Base-by-base conservation (phyloP, 1,140 invertebrate genomes). In the Littorina saxatilis region DNA sequence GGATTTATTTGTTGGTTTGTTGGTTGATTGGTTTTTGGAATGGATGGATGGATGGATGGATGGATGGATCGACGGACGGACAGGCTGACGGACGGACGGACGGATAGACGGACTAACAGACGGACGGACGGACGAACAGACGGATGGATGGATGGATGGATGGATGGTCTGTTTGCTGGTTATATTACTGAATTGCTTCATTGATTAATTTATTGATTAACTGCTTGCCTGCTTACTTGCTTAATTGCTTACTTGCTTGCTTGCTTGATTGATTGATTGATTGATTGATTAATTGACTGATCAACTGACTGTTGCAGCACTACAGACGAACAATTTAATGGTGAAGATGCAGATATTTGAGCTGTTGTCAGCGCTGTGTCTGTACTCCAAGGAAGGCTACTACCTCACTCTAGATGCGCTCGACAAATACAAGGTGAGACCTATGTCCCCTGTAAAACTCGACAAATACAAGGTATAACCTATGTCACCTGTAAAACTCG, bases 321-420 rank as follows among this genome's bases (percentile, higher is more conserved):
- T 94, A 66, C 89, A 91, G 40, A 93, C 93, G 0, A 90, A 90
- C 39, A 94, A 94, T 84, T 82, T 92, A 20, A 92, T 92, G 81
- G 93, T 94, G 47, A 94, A 94, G 88, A 93, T 94, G 83, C 93
- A 94, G 89, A 92, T 94, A n/a, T 93, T 94, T 81, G 94, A 94
- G 81, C 85, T 94, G 27, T 83, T 94, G 32, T 93, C 93, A 61
- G 94, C 94, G 0, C 85, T 94, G 20, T 93, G 92, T 86, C 89
- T 94, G n/a, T 94, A 93, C 86, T 94, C 93, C 37, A 86, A 83
- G 23, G 89, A 92, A 29, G 94, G 94, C 7, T 93, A 92, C 77
- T 88, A 90, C 74, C 87, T 93, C 40, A 92, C 91, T 0, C 85
- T 94, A 29, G 91, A 94, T 80, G 92, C 93, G 0, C 80, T 94